Percentiles rank a stretch among this genome's conserved stretches.
These are phyloP conservation scores for Sakesphorus luctuosus DNA, from an alignment of 2,113 vertebrate genomes.

Conservation along the genomic window DNA sequence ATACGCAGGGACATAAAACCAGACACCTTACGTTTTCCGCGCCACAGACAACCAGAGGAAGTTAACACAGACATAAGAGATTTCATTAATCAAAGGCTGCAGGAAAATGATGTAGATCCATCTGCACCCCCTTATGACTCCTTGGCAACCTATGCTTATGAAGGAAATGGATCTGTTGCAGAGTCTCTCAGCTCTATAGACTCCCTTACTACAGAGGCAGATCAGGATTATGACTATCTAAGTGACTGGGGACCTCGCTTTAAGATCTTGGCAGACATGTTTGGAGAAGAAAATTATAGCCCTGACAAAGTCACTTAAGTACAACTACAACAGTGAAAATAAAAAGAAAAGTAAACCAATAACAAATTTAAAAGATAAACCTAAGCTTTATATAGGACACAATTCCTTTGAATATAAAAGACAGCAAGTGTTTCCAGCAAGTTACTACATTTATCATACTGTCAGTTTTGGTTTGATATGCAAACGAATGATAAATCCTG, in stretches of 20 bases:
- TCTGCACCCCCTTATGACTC: conserved; percentile 94
- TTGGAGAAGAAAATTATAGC: conserved; percentile 85
- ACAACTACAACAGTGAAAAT: neutral
- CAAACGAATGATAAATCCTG: conserved; percentile 50
- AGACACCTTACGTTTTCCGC: conserved; percentile 77
- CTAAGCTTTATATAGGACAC: conserved; percentile 68
- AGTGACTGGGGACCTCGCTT: conserved; percentile 96
- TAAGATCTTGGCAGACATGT: conserved; percentile 94
- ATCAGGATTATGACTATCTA: conserved; percentile 94
- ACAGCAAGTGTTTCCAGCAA: conserved; percentile 66
- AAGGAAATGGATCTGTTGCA: conserved; percentile 90
- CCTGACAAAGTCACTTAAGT: conserved; percentile 80
- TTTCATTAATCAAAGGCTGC: conserved; percentile 91
- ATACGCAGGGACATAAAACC: conserved; percentile 93
- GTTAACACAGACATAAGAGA: conserved; percentile 91
- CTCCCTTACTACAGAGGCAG: conserved; percentile 81
- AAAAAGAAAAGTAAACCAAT: conserved; percentile 37
- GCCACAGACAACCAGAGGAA: conserved; percentile 75
- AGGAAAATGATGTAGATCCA: conserved; percentile 89
- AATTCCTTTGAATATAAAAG: conserved; percentile 60
- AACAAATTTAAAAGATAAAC: conserved; percentile 50
- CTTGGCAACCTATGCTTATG: conserved; percentile 94
- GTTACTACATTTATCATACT: conserved; percentile 72
- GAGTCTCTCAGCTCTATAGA: conserved; percentile 96
- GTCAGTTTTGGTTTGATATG: conserved; percentile 71